Percentiles rank a stretch among this genome's conserved stretches.
Conservation (phyloP, 2,797 vertebrate species). For the Telmatherina bonti region DNA sequence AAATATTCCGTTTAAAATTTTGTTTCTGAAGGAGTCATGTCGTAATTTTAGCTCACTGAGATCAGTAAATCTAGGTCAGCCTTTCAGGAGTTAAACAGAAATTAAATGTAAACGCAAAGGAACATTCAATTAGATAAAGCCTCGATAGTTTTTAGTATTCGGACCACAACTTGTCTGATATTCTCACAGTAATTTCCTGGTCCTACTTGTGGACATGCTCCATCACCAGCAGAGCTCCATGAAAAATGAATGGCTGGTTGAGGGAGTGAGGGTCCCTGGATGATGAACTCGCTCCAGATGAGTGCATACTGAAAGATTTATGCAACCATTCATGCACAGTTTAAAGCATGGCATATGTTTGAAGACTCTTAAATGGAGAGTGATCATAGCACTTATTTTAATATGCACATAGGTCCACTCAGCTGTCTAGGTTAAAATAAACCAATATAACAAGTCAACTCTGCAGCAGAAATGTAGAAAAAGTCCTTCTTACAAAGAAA, state of each 20-base stretch:
- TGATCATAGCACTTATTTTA: conserved; percentile 64
- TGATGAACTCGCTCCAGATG: conserved; percentile 74
- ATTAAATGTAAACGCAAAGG: conserved; percentile 3
- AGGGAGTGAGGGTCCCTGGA: conserved; percentile 60
- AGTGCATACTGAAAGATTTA: conserved; percentile 78
- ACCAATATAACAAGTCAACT: conserved; percentile 18
- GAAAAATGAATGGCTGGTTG: conserved; percentile 71
- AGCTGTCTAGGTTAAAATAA: conserved; percentile 38
- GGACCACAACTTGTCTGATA: conserved; percentile 3
- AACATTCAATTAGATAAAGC: conserved; percentile 24
- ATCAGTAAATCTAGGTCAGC: conserved; percentile 14
- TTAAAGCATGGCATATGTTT: conserved; percentile 70
- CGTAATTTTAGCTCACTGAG: neutral
- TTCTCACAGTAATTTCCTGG: conserved; percentile 55
- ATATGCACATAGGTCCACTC: conserved; percentile 51
- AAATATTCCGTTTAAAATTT: neutral
- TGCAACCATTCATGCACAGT: conserved; percentile 69
- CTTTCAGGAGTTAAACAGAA: conserved; percentile 7
- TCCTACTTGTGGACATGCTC: conserved; percentile 51
- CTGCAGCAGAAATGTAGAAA: neutral
- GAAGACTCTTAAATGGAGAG: conserved; percentile 60
- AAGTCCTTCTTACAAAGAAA: conserved; percentile 12
- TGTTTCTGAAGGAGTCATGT: neutral
- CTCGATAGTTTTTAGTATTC: conserved; percentile 15
- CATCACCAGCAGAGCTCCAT: conserved; percentile 57